Conservation (phyloP, 2,113 vertebrate genomes). For the Ia io region DNA sequence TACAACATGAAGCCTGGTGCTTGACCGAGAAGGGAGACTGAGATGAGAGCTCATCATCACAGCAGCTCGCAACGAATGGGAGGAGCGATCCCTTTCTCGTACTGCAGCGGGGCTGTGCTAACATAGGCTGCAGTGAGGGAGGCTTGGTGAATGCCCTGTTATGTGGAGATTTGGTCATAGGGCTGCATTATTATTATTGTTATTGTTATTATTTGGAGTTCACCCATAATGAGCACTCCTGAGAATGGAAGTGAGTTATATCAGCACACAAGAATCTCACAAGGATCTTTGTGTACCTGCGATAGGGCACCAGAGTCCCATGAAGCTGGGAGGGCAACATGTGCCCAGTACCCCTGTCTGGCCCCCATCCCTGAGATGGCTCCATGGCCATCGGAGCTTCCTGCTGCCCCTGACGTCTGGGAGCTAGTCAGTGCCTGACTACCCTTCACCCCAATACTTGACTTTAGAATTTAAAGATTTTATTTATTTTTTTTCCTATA, state of each 20-base stretch:
- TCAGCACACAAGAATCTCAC: rapidly evolving
- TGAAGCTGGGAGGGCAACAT: background rate
- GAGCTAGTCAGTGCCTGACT: too few species aligned
- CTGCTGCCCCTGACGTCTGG: rapidly evolving
- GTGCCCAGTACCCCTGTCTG: background rate
- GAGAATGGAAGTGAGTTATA: background rate
- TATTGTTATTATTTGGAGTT: background rate
- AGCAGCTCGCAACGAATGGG: background rate
- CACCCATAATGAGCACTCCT: background rate
- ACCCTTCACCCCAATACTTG: background rate
- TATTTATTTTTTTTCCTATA: background rate
- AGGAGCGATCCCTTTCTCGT: background rate
- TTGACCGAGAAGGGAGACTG: background rate
- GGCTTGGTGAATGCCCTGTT: background rate
- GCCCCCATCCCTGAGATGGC: rapidly evolving
- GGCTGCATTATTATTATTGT: background rate
- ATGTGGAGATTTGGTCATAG: background rate
- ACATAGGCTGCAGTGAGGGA: background rate
- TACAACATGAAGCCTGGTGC: background rate
- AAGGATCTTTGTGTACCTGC: background rate
- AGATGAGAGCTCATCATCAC: background rate
- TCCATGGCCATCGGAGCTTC: background rate
- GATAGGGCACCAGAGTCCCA: background rate
- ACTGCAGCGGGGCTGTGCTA: background rate
- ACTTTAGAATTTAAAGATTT: background rate